Evolutionary conservation across 1,140 invertebrate genomes (phyloP), one percentile per base, ranked within the genome.

Genomic region (Telenomus remus): DNA sequence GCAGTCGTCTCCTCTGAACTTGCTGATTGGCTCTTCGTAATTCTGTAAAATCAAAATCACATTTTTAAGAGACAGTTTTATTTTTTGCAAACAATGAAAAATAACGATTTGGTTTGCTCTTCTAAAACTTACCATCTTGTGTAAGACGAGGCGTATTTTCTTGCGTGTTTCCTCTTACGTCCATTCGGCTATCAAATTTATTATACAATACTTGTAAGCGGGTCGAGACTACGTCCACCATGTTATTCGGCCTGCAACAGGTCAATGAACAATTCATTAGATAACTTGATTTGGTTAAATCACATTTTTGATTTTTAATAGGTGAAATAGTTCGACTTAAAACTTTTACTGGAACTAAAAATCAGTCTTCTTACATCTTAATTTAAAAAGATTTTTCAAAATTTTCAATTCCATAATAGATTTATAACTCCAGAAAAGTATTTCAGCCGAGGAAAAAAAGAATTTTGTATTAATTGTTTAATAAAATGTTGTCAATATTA

Each of bases 191-290:
- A 16, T 88, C 86, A 84, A 89, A 90, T 72, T 88, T 89, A 35
- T 86, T 86, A 80, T 90, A 91, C 2, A 90, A 85, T 51, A 91
- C 90, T 68, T 90, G 89, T 1, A 91, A 80, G 34, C 89, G 87
- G 34, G 89, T 89, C 4, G 89, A 89, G 35, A 91, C 77, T 13
- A 91, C 84, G 68, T 91, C 90, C 54, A 91, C 89, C 91, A 92
- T 92, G 69, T 88, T 90, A 64, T 84, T 88, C 2, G 88, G 84
- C 80, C 90, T 91, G 85, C 44, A 88, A 89, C 59, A 76, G 71
- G 76, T 60, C 56, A 42, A 50, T 56, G n/a, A 33, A 39, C 12
- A 34, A 43, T 34, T 34, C 16, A 33, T 44, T 4, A 33, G 15
- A 56, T n/a, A 46, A 46, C 8, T 12, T 8, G 12, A 7, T 33